Conservation (phyloP, 1,140 invertebrate genomes). For the Potamilus streckersoni region DNA sequence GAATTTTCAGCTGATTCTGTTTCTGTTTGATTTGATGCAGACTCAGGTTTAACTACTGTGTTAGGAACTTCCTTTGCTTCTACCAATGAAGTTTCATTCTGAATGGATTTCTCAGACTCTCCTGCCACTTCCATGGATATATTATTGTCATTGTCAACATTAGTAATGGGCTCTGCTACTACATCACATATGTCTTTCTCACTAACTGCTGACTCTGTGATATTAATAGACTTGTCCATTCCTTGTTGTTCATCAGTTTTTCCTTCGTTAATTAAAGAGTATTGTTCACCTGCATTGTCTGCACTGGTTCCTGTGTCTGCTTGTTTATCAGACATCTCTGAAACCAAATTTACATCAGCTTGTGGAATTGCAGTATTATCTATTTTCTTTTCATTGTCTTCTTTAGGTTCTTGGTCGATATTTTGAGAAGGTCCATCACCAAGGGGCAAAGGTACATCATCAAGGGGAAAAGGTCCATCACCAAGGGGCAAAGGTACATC, state of each 20-base stretch:
- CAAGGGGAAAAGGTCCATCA: no score
- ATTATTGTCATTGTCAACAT: slow-evolving; percentile 10
- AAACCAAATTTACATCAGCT: background rate
- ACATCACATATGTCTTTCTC: slow-evolving; percentile 5
- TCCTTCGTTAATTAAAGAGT: background rate
- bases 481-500: no score
- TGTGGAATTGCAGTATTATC: background rate
- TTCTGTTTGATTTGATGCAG: no score
- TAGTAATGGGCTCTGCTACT: background rate
- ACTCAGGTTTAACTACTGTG: no score
- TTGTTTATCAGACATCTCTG: background rate
- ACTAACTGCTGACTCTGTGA: slow-evolving; percentile 1
- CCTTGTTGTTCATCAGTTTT: background rate
- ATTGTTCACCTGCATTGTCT: slow-evolving; percentile 2
- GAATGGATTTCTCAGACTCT: no score
- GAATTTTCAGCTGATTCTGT: no score
- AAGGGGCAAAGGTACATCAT: no score
- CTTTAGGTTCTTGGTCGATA: background rate
- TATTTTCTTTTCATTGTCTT: background rate
- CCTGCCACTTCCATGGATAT: slow-evolving; percentile 4
- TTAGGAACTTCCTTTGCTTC: no score
- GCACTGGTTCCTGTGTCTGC: background rate
- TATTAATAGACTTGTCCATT: slow-evolving; percentile 1
- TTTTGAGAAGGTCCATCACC: no score
- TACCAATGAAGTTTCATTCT: no score